Percentiles rank a stretch among this genome's conserved stretches.
Conservation (phyloP, 2,888 invertebrate species). For the Andrena bucephala region DNA sequence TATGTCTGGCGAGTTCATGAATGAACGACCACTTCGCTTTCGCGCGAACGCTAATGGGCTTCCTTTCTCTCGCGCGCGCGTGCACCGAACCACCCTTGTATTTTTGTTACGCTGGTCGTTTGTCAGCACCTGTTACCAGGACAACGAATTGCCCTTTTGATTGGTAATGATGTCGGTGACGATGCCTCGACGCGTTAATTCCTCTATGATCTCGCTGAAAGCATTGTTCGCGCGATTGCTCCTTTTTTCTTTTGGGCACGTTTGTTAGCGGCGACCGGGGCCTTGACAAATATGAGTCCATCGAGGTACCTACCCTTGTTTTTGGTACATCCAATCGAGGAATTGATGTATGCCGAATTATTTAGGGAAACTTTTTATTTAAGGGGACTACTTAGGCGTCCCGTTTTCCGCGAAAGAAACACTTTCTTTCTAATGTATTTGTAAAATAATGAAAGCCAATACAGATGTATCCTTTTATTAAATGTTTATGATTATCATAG, state of each 20-base stretch:
- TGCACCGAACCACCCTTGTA: constrained; percentile 44
- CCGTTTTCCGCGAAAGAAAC: no score
- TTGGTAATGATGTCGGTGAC: constrained; percentile 3
- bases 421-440: no score
- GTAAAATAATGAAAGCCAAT: no score
- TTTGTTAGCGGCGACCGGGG: no score
- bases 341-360: no score
- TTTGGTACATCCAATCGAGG: no score
- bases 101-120: constrained; percentile 54
- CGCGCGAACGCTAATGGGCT: constrained; percentile 80
- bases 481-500: no score
- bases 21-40: constrained; percentile 79
- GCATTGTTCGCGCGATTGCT: neutral
- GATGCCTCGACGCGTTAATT: neutral
- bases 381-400: no score
- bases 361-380: no score
- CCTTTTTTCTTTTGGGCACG: neutral
- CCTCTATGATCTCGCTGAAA: constrained; percentile 8
- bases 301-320: no score
- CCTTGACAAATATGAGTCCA: no score
- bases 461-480: no score
- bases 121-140: constrained; percentile 33
- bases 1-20: constrained; percentile 78
- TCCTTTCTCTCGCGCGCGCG: constrained; percentile 72
- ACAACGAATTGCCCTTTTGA: constrained; percentile 17